Percentiles rank a stretch among this genome's conserved stretches.
Evolutionary conservation across 2,113 vertebrate genomes (phyloP).

Genomic region (Piprites chloris): DNA sequence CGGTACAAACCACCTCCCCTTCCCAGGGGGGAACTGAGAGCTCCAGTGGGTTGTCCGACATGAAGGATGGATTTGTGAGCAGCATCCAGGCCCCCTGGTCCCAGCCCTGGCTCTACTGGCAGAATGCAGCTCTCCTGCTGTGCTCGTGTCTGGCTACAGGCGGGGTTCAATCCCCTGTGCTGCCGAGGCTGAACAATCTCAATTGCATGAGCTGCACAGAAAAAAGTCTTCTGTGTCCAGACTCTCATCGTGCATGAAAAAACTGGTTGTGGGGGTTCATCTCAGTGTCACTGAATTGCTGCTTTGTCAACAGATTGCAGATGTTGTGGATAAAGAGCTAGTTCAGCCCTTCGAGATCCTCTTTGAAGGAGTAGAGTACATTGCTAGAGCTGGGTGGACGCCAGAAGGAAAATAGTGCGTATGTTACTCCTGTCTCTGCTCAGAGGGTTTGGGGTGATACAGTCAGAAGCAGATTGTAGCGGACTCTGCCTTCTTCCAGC

Average conservation of each 20-base stretch:
- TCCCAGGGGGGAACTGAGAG: not conserved
- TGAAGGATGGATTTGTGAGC: not conserved
- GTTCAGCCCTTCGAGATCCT: slow-evolving; percentile 83
- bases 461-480: slow-evolving; percentile 23
- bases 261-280: slow-evolving; percentile 49
- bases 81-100: not conserved
- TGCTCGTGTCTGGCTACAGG: not conserved
- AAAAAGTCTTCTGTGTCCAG: not conserved
- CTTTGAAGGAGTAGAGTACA: slow-evolving; percentile 83
- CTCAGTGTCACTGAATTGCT: slow-evolving; percentile 57
- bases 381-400: slow-evolving; percentile 85
- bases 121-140: not conserved
- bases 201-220: not conserved
- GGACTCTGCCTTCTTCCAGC: slow-evolving; percentile 15
- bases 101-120: not conserved
- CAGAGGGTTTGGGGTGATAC: slow-evolving; percentile 3
- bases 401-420: slow-evolving; percentile 85
- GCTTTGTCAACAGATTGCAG: slow-evolving; percentile 75
- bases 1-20: not conserved
- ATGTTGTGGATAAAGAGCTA: slow-evolving; percentile 81
- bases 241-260: slow-evolving; percentile 40
- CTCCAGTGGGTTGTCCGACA: not conserved
- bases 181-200: not conserved
- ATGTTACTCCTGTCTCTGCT: slow-evolving; percentile 67
- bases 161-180: not conserved